A percentile compares a stretch with the other conserved stretches of the same genome.
Conservation (phyloP, 2,888 invertebrate genomes). For the Lycophotia porphyrea region DNA sequence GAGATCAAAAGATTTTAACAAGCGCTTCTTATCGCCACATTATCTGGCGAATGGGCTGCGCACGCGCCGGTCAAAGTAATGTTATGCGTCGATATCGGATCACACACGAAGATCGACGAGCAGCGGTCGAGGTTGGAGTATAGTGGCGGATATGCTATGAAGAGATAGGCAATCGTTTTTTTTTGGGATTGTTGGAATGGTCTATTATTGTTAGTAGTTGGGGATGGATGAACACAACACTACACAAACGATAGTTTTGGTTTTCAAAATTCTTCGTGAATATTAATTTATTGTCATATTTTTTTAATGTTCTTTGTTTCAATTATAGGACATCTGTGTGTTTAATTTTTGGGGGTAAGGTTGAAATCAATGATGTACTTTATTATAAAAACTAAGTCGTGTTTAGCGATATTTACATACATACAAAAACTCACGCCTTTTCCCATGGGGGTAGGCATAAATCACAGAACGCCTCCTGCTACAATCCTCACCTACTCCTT, state of each 20-base stretch:
- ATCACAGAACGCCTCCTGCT: no score
- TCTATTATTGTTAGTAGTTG: background rate
- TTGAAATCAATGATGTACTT: background rate
- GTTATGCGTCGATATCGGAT: slow-evolving; percentile 66
- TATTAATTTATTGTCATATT: background rate
- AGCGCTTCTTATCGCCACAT: slow-evolving; percentile 62
- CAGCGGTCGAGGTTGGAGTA: background rate
- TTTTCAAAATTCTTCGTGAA: background rate
- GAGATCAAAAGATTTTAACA: slow-evolving; percentile 66
- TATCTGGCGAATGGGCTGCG: slow-evolving; percentile 61
- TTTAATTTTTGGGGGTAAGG: background rate
- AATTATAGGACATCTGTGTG: background rate
- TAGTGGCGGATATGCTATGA: slow-evolving; percentile 32
- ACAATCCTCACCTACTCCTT: no score
- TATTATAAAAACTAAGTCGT: background rate
- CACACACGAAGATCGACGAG: slow-evolving; percentile 64
- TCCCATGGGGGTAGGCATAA: no score
- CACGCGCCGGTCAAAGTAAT: slow-evolving; percentile 69
- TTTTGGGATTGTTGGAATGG: background rate
- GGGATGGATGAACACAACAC: background rate
- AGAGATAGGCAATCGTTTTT: background rate
- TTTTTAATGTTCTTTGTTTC: background rate
- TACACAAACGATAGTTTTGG: background rate
- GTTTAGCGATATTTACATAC: background rate
- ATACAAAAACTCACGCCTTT: no score